Percentiles rank a stretch among this genome's conserved stretches.
Conservation (phyloP, 1,140 invertebrate species). For the Megathymus violae region DNA sequence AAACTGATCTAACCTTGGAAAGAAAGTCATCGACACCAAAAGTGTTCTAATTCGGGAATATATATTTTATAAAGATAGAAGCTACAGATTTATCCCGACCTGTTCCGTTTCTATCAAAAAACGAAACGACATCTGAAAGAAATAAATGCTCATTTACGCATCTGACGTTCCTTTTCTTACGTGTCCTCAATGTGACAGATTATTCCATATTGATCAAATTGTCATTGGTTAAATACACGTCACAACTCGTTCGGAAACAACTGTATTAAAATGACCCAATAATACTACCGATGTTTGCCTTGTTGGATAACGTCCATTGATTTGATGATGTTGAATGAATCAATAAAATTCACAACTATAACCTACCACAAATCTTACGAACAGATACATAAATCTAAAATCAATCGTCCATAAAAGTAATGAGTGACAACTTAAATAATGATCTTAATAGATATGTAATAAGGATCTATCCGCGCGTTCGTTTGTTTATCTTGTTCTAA, state of each 20-base stretch:
- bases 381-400: background rate
- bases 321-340: too few relatives aligned
- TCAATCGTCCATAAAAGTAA: background rate
- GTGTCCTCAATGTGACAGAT: too few relatives aligned
- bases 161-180: too few relatives aligned
- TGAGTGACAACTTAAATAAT: constrained; percentile 29
- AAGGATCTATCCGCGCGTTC: constrained; percentile 31
- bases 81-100: constrained; percentile 8
- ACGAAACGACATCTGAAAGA: constrained; percentile 13
- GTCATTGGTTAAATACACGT: too few relatives aligned
- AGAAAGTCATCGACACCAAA: constrained; percentile 17
- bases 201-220: too few relatives aligned
- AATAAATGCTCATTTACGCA: too few relatives aligned
- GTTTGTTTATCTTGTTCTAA: constrained; percentile 51
- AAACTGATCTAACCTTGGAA: background rate
- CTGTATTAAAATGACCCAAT: too few relatives aligned
- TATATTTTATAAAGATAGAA: constrained; percentile 17
- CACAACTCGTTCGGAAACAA: too few relatives aligned
- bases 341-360: too few relatives aligned
- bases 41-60: constrained; percentile 26
- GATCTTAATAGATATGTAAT: constrained; percentile 34
- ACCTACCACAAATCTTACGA: background rate
- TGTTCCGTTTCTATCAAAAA: constrained; percentile 3
- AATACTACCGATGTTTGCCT: too few relatives aligned
- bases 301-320: too few relatives aligned